Evolutionary conservation across 1,140 invertebrate species (phyloP).

Genomic region (Polypedilum pembai): DNA sequence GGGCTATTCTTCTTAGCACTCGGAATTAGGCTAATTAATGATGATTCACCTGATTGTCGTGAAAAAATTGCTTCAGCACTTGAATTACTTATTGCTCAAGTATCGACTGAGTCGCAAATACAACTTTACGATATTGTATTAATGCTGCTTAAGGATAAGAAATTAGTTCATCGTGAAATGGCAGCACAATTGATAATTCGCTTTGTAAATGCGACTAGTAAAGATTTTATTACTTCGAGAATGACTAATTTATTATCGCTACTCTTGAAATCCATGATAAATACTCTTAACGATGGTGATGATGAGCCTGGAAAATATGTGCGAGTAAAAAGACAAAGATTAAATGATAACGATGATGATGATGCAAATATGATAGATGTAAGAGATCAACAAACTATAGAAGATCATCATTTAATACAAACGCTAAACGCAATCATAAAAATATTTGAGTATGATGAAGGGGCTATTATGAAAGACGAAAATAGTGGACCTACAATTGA

Average conservation of each 20-base stretch:
- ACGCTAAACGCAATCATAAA: constrained; percentile 48
- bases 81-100: constrained; percentile 51
- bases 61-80: constrained; percentile 59
- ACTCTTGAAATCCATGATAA: neutral
- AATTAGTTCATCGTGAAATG: constrained; percentile 52
- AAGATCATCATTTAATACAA: constrained; percentile 50
- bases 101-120: constrained; percentile 50
- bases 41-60: constrained; percentile 57
- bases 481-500: constrained; percentile 44
- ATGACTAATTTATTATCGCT: neutral
- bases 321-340: constrained; percentile 36
- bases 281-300: constrained; percentile 29
- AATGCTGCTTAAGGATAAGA: constrained; percentile 60
- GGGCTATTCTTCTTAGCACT: constrained; percentile 67
- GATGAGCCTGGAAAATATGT: constrained; percentile 38
- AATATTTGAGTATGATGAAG: constrained; percentile 46
- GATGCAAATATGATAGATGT: constrained; percentile 41
- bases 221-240: constrained; percentile 48
- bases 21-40: constrained; percentile 63
- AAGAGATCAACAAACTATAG: constrained; percentile 45
- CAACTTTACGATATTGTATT: constrained; percentile 58
- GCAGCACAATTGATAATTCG: constrained; percentile 56
- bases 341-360: constrained; percentile 38
- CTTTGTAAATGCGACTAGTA: constrained; percentile 63
- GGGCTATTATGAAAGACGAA: constrained; percentile 42